phyloP scores from a whole-genome alignment of 2,113 vertebrate species.

The Leiothrix lutea region DNA sequence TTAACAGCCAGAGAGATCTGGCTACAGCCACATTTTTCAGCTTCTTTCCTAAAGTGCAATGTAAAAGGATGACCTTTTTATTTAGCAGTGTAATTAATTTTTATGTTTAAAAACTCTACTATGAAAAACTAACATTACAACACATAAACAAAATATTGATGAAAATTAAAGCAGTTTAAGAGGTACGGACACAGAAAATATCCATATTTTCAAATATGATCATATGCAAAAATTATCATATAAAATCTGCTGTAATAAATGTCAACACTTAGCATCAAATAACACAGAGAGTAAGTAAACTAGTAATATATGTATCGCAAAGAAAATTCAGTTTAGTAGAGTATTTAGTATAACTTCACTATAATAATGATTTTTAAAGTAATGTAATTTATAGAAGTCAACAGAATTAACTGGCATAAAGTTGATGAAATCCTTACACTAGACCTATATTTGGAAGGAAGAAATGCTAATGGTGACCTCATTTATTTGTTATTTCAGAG shows the following conservation, averaged over 20 bases:
- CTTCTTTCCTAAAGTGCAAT: background rate
- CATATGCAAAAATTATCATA: background rate
- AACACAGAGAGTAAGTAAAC: background rate
- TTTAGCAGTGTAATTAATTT: background rate
- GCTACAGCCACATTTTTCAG: background rate
- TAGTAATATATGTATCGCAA: background rate
- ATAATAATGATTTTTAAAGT: background rate
- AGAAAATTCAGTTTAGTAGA: background rate
- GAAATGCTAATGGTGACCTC: background rate
- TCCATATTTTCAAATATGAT: background rate
- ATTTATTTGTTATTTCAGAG: constrained; percentile 5
- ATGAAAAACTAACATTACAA: background rate
- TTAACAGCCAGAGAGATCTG: background rate
- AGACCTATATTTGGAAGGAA: background rate
- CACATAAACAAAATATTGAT: background rate
- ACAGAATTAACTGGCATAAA: background rate
- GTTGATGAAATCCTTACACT: background rate
- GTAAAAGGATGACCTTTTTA: background rate
- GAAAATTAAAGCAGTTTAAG: background rate
- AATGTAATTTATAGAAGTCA: background rate
- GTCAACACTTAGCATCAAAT: background rate
- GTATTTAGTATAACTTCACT: background rate
- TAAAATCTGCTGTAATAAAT: background rate
- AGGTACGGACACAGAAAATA: background rate
- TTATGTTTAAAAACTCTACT: background rate